These are phyloP conservation scores for Cephalopterus ornatus DNA, from an alignment of 2,113 vertebrate species.

Conservation along the genomic window DNA sequence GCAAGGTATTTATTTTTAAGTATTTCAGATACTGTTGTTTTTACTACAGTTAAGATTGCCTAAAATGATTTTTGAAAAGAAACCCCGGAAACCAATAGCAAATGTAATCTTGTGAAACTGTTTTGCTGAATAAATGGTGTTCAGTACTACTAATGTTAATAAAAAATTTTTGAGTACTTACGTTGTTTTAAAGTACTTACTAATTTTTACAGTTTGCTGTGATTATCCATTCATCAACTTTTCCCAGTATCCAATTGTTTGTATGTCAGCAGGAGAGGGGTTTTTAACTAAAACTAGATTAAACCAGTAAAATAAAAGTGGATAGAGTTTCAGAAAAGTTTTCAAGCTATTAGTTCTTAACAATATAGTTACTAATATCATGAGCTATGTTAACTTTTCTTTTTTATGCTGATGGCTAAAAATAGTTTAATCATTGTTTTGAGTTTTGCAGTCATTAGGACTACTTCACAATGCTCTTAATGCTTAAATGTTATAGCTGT, in stretches of 20 bases:
- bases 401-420: neutral
- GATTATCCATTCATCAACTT: neutral
- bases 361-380: neutral
- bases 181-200: neutral
- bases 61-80: neutral
- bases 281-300: neutral
- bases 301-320: neutral
- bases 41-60: neutral
- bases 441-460: neutral
- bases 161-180: neutral
- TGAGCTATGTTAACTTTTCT: neutral
- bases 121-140: neutral
- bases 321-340: neutral
- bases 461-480: neutral
- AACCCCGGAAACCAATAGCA: neutral
- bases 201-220: neutral
- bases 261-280: neutral
- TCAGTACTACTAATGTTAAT: neutral
- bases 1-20: slow-evolving; percentile 75
- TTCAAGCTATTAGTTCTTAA: neutral
- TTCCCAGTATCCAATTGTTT: neutral
- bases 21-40: neutral
- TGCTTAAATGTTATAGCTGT: neutral
- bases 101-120: neutral
- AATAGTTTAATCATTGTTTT: neutral